phyloP scores from a whole-genome alignment of 2,888 invertebrate species.

The Hirtodrosophila trivittata region DNA sequence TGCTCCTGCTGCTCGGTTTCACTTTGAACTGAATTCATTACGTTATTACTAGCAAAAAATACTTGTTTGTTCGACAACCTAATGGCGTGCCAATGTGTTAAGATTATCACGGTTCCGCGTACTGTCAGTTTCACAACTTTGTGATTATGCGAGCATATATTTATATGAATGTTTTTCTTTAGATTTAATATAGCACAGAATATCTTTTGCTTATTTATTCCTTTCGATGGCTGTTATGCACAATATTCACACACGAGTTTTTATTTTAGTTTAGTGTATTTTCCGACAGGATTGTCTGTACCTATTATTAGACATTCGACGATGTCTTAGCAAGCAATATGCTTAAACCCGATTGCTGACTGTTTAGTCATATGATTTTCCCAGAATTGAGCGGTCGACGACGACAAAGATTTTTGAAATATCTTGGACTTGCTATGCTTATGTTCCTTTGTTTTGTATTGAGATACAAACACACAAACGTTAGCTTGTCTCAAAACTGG shows the following conservation, averaged over 20 bases:
- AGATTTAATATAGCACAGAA: neutral
- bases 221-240: too few relatives aligned
- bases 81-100: slow-evolving; percentile 3
- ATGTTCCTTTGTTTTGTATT: slow-evolving; percentile 5
- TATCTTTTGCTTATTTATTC: too few relatives aligned
- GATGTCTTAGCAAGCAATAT: too few relatives aligned
- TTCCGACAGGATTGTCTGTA: too few relatives aligned
- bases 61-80: slow-evolving; percentile 27
- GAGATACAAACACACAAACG: neutral
- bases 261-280: too few relatives aligned
- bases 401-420: neutral
- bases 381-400: too few relatives aligned
- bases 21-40: slow-evolving; percentile 79
- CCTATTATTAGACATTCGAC: too few relatives aligned
- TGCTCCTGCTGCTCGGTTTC: slow-evolving; percentile 60
- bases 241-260: too few relatives aligned
- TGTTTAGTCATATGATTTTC: too few relatives aligned
- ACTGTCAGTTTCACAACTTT: slow-evolving; percentile 7
- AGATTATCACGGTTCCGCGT: neutral
- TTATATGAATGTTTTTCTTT: too few relatives aligned
- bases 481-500: slow-evolving; percentile 8
- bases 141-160: neutral
- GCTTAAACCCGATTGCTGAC: too few relatives aligned
- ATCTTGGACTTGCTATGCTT: slow-evolving; percentile 3
- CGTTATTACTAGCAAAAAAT: slow-evolving; percentile 52